phyloP scores from a whole-genome alignment of 2,113 vertebrate species.

The Falco punctatus region DNA sequence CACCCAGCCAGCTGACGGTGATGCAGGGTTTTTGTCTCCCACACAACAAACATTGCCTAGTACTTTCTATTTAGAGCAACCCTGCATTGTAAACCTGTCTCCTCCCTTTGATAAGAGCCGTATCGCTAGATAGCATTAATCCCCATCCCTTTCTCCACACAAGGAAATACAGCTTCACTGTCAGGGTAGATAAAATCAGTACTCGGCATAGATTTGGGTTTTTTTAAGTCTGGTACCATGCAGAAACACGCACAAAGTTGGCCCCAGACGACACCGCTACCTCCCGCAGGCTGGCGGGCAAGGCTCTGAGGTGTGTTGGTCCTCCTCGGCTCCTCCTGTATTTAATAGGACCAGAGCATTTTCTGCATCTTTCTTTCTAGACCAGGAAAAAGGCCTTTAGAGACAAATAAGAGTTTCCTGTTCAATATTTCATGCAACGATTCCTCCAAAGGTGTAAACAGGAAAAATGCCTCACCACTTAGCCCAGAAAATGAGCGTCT shows the following conservation, averaged over 20 bases:
- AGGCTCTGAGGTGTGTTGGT: background rate
- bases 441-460: conserved; percentile 56
- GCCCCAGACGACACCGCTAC: accelerated
- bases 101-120: conserved; percentile 18
- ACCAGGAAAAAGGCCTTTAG: conserved; percentile 9
- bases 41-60: conserved; percentile 42
- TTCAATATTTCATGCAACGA: conserved; percentile 58
- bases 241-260: background rate
- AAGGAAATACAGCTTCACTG: background rate
- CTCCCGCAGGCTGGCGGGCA: background rate
- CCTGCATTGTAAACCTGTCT: background rate
- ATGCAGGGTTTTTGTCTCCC: conserved; percentile 34
- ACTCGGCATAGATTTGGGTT: background rate
- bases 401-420: conserved; percentile 40
- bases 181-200: background rate
- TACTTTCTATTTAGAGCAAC: conserved; percentile 35
- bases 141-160: background rate
- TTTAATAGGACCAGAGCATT: background rate
- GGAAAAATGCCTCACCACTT: conserved; percentile 22
- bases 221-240: background rate
- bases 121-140: conserved; percentile 32
- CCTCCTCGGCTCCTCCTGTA: background rate
- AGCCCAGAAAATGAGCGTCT: conserved; percentile 12
- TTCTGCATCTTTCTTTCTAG: background rate
- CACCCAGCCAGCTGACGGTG: background rate